Base-by-base conservation (phyloP, 2,113 vertebrate genomes). In the Misgurnus mizolepis region DNA sequence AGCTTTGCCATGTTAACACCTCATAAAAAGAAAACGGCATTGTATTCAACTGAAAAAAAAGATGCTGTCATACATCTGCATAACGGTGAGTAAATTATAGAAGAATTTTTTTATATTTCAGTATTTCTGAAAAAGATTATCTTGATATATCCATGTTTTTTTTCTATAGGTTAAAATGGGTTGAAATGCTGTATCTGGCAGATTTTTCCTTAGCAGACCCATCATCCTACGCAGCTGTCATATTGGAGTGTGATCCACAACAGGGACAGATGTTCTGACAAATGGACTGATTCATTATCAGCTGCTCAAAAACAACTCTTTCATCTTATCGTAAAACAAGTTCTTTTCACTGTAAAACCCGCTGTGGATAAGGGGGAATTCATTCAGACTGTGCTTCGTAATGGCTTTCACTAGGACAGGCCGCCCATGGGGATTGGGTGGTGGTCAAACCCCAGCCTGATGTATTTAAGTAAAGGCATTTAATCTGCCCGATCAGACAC, bases 401-500 rank as follows among this genome's bases (percentile, higher is more conserved):
- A 66, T 40, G 62, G 60, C 7, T 6, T 66, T 77, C 62, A 77
- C 61, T 14, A 41, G 47, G 15, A 45, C 34, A 1, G 27, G 45
- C 75, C 1, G 17, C 34, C 47, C 34, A 66, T 77, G 62, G 22
- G 75, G 75, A 76, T 55, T 49, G 72, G 55, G 80, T 67, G 47
- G 71, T 61, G 80, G 45, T 58, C 71, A 34, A 67, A 75, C n/a
- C 41, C 72, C 53, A 81, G 53, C 43, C 79, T 81, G 66, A 50
- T 68, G 55, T 56, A 76, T 80, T 66, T 67, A 80, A 56, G 47
- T 65, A 47, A 7, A 66, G 39, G 43, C 43, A 64, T 75, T 62
- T 75, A 75, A 62, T 75, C 73, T 75, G 43, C 22, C 39, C 67
- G n/a, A 15, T 15, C 43, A 56, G 67, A 34, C 68, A 45, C 88